A percentile compares a stretch with the other conserved stretches of the same genome.
Evolutionary conservation across 2,888 invertebrate species (phyloP).

Genomic region (Scrobipalpa atriplicella): DNA sequence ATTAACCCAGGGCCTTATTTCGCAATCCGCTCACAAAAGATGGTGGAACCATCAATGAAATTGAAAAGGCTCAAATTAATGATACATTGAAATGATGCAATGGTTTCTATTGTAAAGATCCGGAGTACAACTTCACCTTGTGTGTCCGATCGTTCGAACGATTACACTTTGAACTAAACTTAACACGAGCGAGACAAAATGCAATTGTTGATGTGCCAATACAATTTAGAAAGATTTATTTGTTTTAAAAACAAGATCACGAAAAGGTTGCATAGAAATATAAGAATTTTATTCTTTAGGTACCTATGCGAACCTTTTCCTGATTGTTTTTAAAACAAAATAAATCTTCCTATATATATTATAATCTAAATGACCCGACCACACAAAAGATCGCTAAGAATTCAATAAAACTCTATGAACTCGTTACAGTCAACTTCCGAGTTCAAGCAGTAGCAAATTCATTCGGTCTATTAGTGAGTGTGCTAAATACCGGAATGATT

Average conservation of each 20-base stretch:
- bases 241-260: no score
- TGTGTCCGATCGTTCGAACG: constrained; percentile 2
- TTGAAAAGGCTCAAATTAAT: constrained; percentile 28
- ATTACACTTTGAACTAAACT: constrained; percentile 1
- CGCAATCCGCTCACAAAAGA: constrained; percentile 18
- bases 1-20: constrained; percentile 18
- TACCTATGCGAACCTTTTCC: no score
- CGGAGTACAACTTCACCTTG: background rate
- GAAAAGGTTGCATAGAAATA: no score
- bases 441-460: background rate
- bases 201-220: background rate
- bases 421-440: background rate
- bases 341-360: no score
- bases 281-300: no score
- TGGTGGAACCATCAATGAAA: constrained; percentile 26
- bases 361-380: no score
- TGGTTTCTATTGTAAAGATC: background rate
- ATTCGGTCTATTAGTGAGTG: constrained; percentile 2
- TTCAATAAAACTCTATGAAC: background rate
- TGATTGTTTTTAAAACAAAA: no score
- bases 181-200: background rate
- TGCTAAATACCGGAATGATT: background rate
- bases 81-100: constrained; percentile 17
- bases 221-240: no score
- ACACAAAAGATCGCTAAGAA: no score